Conservation (phyloP, 2,113 vertebrate species). For the Lamprotornis superbus region DNA sequence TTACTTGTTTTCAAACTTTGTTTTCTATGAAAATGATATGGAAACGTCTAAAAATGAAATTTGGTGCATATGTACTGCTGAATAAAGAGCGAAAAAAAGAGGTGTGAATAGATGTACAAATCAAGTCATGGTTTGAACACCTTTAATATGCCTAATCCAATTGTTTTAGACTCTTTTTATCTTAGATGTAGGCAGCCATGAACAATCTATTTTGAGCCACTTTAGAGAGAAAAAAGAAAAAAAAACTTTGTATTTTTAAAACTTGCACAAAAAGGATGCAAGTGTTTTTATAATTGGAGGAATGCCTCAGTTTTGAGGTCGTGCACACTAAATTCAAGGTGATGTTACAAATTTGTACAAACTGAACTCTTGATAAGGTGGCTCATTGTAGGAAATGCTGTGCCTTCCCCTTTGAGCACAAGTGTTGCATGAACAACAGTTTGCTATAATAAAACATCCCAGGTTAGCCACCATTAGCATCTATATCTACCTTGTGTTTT, state of each 20-base stretch:
- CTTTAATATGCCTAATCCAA: conserved; percentile 89
- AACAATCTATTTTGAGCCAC: conserved; percentile 90
- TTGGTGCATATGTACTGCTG: conserved; percentile 94
- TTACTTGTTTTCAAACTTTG: conserved; percentile 90
- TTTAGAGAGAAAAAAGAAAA: conserved; percentile 81
- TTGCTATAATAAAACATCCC: conserved; percentile 88
- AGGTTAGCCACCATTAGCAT: conserved; percentile 84
- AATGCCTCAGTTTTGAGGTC: conserved; percentile 84
- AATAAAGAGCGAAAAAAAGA: conserved; percentile 83
- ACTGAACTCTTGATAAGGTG: conserved; percentile 86
- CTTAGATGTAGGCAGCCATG: conserved; percentile 88
- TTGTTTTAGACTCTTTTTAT: conserved; percentile 87
- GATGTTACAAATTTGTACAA: conserved; percentile 78
- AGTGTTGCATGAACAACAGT: conserved; percentile 90
- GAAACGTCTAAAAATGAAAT: conserved; percentile 87
- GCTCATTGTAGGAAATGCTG: conserved; percentile 86
- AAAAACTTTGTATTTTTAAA: conserved; percentile 76
- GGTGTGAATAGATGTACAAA: conserved; percentile 86
- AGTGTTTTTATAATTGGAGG: conserved; percentile 87
- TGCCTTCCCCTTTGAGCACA: conserved; percentile 89
- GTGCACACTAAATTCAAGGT: conserved; percentile 79
- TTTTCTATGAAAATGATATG: conserved; percentile 91
- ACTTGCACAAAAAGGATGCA: conserved; percentile 81
- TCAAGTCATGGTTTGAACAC: conserved; percentile 84
- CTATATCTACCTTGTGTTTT: conserved; percentile 89